Percentiles rank a stretch among this genome's conserved stretches.
Evolutionary conservation across 2,888 invertebrate species (phyloP).

Genomic region (Cerceris ruficornis): DNA sequence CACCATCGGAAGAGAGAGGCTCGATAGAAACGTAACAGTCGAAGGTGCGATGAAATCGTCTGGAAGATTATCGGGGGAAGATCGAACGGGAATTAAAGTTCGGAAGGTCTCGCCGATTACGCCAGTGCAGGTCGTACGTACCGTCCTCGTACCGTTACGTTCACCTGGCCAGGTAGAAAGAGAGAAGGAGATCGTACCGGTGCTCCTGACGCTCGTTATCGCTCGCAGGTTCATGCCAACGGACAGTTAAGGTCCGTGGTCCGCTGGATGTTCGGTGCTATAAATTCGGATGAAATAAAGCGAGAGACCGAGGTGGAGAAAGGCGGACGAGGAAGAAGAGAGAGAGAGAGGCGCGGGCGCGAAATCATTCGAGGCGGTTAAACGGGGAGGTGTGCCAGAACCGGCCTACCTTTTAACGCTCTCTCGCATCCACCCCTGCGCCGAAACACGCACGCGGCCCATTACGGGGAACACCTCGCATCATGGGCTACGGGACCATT

Average conservation of each 20-base stretch:
- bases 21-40: not conserved
- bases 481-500: slow-evolving; percentile 19
- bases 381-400: slow-evolving; percentile 80
- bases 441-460: slow-evolving; percentile 76
- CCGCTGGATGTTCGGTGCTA: slow-evolving; percentile 71
- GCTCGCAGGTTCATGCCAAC: slow-evolving; percentile 78
- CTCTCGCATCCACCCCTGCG: slow-evolving; percentile 70
- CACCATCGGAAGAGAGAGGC: not conserved
- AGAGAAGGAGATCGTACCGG: slow-evolving; percentile 40
- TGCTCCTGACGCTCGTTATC: slow-evolving; percentile 69
- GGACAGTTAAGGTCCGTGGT: slow-evolving; percentile 76
- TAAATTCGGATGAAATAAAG: slow-evolving; percentile 80
- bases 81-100: slow-evolving; percentile 4
- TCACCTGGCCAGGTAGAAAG: slow-evolving; percentile 57
- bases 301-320: slow-evolving; percentile 48
- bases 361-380: slow-evolving; percentile 79
- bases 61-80: not conserved
- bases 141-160: slow-evolving; percentile 65
- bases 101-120: slow-evolving; percentile 36
- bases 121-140: slow-evolving; percentile 56
- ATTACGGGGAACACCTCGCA: slow-evolving; percentile 76
- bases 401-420: slow-evolving; percentile 81
- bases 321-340: slow-evolving; percentile 20
- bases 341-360: slow-evolving; percentile 50
- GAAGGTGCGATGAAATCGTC: not conserved